phyloP scores from a whole-genome alignment of 2,797 vertebrate genomes.

The Pseudochirops cupreus region DNA sequence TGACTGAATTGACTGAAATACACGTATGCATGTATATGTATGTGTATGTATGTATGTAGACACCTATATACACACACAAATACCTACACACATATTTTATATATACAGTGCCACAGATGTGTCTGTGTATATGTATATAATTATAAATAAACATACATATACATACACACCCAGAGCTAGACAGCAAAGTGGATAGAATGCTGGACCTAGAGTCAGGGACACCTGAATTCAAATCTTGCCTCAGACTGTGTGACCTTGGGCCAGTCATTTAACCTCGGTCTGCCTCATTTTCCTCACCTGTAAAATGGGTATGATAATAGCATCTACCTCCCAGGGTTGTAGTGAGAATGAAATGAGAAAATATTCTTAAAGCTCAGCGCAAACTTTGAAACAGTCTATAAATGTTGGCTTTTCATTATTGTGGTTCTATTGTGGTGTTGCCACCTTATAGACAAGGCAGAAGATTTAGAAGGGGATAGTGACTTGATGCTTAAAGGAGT shows the following conservation, averaged over 20 bases:
- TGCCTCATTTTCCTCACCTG: not conserved
- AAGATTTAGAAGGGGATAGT: not conserved
- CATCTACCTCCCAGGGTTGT: not conserved
- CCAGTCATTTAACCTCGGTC: not conserved
- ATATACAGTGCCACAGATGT: not conserved
- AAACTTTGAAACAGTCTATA: not conserved
- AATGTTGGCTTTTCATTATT: not conserved
- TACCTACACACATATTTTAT: fast-evolving
- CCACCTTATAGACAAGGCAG: too few species aligned
- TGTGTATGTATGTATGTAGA: not conserved
- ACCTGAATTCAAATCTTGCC: not conserved
- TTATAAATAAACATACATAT: not conserved
- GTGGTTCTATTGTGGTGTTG: too few species aligned
- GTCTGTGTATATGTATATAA: not conserved
- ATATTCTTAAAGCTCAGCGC: not conserved
- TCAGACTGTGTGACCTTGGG: not conserved
- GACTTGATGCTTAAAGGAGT: not conserved
- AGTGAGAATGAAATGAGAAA: not conserved
- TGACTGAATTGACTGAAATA: not conserved
- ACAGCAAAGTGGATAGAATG: not conserved
- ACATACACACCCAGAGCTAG: not conserved
- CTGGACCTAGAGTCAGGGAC: not conserved
- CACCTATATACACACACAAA: fast-evolving
- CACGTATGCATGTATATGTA: fast-evolving
- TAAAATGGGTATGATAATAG: not conserved